Percentiles rank a stretch among this genome's conserved stretches.
Conservation (phyloP, 2,113 vertebrate genomes). For the Mesoclemmys tuberculata region DNA sequence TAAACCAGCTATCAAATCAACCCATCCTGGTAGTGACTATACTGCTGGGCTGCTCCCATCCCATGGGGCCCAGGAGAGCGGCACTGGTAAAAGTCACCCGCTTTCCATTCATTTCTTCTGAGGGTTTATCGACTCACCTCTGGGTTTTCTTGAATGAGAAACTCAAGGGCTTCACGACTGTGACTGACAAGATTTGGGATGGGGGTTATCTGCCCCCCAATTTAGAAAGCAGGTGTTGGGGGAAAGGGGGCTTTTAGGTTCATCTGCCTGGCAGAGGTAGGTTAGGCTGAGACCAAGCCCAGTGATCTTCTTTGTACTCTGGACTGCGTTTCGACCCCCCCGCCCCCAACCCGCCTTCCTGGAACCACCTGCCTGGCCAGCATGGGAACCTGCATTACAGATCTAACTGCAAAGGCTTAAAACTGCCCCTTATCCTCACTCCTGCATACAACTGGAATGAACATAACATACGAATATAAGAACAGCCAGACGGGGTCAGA, state of each 20-base stretch:
- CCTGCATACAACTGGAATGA: not conserved
- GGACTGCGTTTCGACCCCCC: not conserved
- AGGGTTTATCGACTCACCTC: not conserved
- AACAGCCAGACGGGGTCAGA: too few species aligned
- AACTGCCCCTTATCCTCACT: not conserved
- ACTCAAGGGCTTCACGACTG: not conserved
- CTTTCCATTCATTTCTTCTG: not conserved
- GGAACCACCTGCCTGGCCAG: not conserved
- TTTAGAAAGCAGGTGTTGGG: not conserved
- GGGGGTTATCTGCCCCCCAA: not conserved
- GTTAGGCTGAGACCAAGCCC: too few species aligned
- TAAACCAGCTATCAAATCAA: fast-evolving
- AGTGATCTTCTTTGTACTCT: not conserved
- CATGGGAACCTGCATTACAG: not conserved
- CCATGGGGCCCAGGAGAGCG: too few species aligned
- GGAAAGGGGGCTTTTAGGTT: too few species aligned
- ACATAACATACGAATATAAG: too few species aligned
- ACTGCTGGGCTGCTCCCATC: not conserved
- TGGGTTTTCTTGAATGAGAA: not conserved
- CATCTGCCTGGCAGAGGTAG: too few species aligned
- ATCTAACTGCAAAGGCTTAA: not conserved
- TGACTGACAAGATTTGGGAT: too few species aligned
- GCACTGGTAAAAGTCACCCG: not conserved
- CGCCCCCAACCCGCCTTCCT: not conserved
- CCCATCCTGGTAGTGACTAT: fast-evolving